Evolutionary conservation across 1,140 invertebrate genomes (phyloP).

Genomic region (Alviniconcha marisindica): DNA sequence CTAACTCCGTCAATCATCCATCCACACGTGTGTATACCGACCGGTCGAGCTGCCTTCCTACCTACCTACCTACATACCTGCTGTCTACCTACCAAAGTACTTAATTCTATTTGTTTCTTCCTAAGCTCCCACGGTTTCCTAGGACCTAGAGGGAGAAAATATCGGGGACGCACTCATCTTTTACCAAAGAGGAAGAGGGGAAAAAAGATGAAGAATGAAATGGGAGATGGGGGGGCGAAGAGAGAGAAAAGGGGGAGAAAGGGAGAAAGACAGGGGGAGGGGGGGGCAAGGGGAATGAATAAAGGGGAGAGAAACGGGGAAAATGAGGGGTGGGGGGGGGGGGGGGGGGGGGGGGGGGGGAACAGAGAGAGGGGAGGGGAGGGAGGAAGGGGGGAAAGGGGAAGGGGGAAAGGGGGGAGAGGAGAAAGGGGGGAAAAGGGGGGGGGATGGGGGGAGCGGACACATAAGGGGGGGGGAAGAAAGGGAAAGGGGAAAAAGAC

Average conservation of each 20-base stretch:
- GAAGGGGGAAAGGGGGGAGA: neutral
- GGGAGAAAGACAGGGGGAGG: neutral
- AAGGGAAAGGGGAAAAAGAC: neutral
- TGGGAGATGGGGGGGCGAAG: neutral
- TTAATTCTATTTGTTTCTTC: too few species aligned
- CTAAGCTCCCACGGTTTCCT: neutral
- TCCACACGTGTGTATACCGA: too few species aligned
- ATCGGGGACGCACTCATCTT: neutral
- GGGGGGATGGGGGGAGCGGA: neutral
- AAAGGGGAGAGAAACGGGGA: neutral
- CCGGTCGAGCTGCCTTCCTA: too few species aligned
- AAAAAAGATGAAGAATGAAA: neutral
- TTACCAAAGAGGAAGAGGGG: neutral
- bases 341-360: slow-evolving; percentile 13
- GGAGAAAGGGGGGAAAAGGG: neutral
- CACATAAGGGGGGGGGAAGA: neutral
- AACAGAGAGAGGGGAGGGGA: neutral
- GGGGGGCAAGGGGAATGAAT: neutral
- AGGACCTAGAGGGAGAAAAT: neutral
- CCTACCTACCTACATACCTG: too few species aligned
- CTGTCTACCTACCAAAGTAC: too few species aligned
- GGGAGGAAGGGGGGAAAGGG: neutral
- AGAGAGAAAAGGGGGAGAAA: neutral
- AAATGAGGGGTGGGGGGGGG: neutral
- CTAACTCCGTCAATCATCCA: too few species aligned